A percentile compares a stretch with the other conserved stretches of the same genome.
Evolutionary conservation across 1,140 invertebrate genomes (phyloP).

Genomic region (Aphelinus atriplicis): DNA sequence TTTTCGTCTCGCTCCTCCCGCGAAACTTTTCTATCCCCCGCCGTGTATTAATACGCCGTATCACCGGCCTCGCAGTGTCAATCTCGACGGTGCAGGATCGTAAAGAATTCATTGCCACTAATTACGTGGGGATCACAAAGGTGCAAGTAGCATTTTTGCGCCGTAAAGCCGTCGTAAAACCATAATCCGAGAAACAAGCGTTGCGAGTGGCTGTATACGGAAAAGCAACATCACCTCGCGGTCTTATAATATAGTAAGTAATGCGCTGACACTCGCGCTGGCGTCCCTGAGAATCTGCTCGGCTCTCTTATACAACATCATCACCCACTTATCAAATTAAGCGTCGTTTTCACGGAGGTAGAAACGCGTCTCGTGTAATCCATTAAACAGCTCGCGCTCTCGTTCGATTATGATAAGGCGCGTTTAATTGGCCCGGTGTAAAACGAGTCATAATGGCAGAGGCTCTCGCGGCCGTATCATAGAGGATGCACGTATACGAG

Average conservation of each 20-base stretch:
- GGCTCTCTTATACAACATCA: neutral
- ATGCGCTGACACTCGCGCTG: too few species aligned
- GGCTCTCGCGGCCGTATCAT: neutral
- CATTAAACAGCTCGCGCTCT: conserved; percentile 20
- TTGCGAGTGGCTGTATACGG: neutral
- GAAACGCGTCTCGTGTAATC: conserved; percentile 23
- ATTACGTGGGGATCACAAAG: conserved; percentile 16
- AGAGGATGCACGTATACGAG: neutral
- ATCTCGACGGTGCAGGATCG: too few species aligned
- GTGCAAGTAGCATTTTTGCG: neutral
- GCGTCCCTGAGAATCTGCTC: neutral
- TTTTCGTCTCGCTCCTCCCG: too few species aligned
- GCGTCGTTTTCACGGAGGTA: conserved; percentile 12
- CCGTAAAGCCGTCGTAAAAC: neutral
- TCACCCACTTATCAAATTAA: conserved; percentile 29
- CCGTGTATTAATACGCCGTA: too few species aligned
- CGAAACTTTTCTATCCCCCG: too few species aligned
- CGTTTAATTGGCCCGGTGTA: conserved; percentile 22
- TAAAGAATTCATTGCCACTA: conserved; percentile 23
- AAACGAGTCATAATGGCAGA: conserved; percentile 13
- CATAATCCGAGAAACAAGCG: conserved; percentile 12
- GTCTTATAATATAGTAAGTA: neutral
- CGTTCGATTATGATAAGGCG: conserved; percentile 23
- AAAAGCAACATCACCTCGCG: neutral
- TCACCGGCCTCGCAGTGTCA: too few species aligned